Conservation (phyloP, 2,888 invertebrate species). For the Parasteatoda lunata region DNA sequence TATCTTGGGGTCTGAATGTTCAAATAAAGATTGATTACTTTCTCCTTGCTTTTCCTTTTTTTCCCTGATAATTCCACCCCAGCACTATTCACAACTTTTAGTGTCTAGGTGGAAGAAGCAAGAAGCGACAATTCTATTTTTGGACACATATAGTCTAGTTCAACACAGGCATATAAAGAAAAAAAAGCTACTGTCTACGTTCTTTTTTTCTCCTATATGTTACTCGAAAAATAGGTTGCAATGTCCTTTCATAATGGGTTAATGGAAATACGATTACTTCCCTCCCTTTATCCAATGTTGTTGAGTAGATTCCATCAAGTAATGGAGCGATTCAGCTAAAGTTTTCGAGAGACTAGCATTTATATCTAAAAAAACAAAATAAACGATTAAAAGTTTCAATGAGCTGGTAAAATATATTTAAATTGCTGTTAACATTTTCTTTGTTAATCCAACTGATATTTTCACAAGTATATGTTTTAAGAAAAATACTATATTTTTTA, state of each 20-base stretch:
- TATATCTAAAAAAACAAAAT: too few relatives aligned
- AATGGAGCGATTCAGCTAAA: too few relatives aligned
- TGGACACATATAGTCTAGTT: not conserved
- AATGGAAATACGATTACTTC: too few relatives aligned
- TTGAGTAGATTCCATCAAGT: too few relatives aligned
- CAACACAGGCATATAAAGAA: not conserved
- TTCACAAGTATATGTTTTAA: too few relatives aligned
- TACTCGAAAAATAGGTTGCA: not conserved
- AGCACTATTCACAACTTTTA: not conserved
- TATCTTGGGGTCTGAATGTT: conserved; percentile 26
- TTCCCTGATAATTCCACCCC: not conserved
- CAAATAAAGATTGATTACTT: conserved; percentile 51
- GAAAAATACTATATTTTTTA: too few relatives aligned
- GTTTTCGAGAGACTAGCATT: too few relatives aligned
- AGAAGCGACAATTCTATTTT: not conserved
- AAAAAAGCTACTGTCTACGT: not conserved
- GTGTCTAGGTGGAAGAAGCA: not conserved
- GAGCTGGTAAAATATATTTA: too few relatives aligned
- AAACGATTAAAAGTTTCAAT: too few relatives aligned
- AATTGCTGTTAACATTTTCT: too few relatives aligned
- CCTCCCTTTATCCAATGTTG: too few relatives aligned
- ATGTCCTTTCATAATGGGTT: not conserved
- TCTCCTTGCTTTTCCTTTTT: not conserved
- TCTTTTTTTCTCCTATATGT: not conserved
- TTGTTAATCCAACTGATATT: too few relatives aligned